Percentiles rank a stretch among this genome's conserved stretches.
phyloP scores from a whole-genome alignment of 2,888 invertebrate species.

The Philaethria dido region DNA sequence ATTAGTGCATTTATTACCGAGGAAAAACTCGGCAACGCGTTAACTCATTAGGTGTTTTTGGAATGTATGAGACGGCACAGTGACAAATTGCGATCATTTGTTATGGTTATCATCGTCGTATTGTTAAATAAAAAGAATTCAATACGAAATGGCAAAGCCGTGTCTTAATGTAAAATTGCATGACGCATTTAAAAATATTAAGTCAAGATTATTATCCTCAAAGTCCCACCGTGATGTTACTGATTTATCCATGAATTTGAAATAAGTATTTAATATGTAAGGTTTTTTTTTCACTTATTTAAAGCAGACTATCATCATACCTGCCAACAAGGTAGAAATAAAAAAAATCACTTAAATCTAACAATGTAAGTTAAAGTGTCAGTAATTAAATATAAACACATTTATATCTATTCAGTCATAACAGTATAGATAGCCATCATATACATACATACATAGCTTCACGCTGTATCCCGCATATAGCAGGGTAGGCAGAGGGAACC shows the following conservation, averaged over 20 bases:
- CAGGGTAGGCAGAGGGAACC: no score
- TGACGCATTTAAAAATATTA: not conserved
- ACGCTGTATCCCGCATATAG: no score
- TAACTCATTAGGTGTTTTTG: slow-evolving; percentile 66
- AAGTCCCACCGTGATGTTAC: not conserved
- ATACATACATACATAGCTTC: no score
- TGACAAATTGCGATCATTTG: slow-evolving; percentile 60
- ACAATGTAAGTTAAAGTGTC: no score
- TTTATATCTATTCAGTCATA: no score
- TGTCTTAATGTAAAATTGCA: slow-evolving; percentile 21
- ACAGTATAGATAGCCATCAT: no score
- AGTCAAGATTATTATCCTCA: slow-evolving; percentile 3
- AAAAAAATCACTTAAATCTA: no score
- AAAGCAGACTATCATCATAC: no score
- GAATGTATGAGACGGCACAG: slow-evolving; percentile 52
- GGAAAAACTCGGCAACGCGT: slow-evolving; percentile 58
- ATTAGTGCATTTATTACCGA: slow-evolving; percentile 62
- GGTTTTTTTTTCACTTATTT: not conserved
- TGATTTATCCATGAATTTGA: not conserved
- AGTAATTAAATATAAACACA: no score
- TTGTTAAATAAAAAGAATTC: slow-evolving; percentile 40
- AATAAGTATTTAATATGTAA: not conserved
- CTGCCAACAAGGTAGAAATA: no score
- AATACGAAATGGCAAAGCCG: slow-evolving; percentile 27
- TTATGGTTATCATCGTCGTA: slow-evolving; percentile 58